Base-by-base conservation (phyloP, 92 coral and sea anemone species). In the Plumapathes pennacea region DNA sequence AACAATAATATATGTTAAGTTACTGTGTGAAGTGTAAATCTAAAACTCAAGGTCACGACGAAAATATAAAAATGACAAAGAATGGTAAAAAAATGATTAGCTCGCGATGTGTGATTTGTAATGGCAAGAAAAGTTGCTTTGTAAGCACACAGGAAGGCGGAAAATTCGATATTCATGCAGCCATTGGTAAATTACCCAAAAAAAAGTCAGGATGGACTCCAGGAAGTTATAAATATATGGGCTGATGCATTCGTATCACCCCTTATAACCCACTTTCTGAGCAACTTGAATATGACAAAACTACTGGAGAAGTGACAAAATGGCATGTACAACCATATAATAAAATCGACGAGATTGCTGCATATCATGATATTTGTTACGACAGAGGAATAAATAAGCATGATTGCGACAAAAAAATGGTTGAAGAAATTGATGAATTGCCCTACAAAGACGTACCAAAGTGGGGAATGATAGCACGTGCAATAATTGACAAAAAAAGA, bases 341-440 rank as follows among this genome's bases (percentile, higher is more conserved):
- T 0, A 0, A 15, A 1, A 18, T 32, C 2, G 62, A 55, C 29
- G 28, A 43, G 3, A 7, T 11, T 10, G 62, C 62, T 1, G 23
- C 38, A 32, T 46, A 55, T 19, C 45, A 55, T 19, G 62, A 55
- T 9, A 20, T 19, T 10, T 50, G 56, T 18, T 6, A n/a, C n/a
- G n/a, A n/a, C n/a, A n/a, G n/a, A n/a, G n/a, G n/a, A n/a, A n/a
- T n/a, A n/a, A 34, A 46, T 18, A 33, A 34, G 22, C n/a, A 33
- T 21, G 17, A 1, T 0, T 29, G 44, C 0, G 45, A 55, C 14
- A 1, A 25, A 0, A 55, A 36, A 11, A 55, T 32, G 62, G 46
- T 55, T 1, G n/a, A 34, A 34, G 21, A 28, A 4, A 29, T 55
- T 4, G 62, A 33, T 9, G 26, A 28, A n/a, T 8, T 34, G n/a